Base-by-base conservation (phyloP, 2,113 vertebrate genomes). In the Grantiella picta region DNA sequence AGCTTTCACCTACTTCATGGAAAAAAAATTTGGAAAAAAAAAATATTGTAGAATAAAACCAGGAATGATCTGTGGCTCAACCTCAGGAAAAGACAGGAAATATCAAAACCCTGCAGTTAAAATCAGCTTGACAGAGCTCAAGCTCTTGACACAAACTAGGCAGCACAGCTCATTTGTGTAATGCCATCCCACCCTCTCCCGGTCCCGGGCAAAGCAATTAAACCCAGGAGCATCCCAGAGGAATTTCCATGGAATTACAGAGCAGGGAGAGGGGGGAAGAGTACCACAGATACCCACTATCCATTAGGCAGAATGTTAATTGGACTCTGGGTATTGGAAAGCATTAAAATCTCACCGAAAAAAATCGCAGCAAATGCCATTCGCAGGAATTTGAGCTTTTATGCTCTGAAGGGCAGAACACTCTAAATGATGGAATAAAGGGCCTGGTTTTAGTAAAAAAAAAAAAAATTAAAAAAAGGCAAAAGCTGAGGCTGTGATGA, bases 221-320 rank as follows among this genome's bases (percentile, higher is more conserved):
- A 92, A 95, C 22, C 89, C 94, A 91, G 45, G 38, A 95, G 57
- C 64, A 91, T 95, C 94, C 90, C 95, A 76, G 78, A 83, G 86
- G 95, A 92, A 54, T 44, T 83, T 64, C 72, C 8, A 12, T 95
- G 88, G 89, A 96, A 96, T 59, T 82, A 38, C 66, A 90, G 71
- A 11, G 86, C 82, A 75, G 87, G 85, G 87, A 65, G 92, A 52
- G 61, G 87, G 77, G 87, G 73, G 65, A 64, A 87, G 86, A 60
- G 36, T 54, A 61, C 73, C 92, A 77, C 94, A 80, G 78, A 94
- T 93, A 27, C 71, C 92, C 47, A 61, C 33, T 42, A n/a, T 94
- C 97, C 96, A 97, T 97, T 97, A 96, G 93, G 86, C 92, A 71
- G 35, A 13, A 90, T 42, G 90, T 85, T 96, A 96, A 97, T 96